phyloP scores from a whole-genome alignment of 2,113 vertebrate species.

The Perca flavescens region DNA sequence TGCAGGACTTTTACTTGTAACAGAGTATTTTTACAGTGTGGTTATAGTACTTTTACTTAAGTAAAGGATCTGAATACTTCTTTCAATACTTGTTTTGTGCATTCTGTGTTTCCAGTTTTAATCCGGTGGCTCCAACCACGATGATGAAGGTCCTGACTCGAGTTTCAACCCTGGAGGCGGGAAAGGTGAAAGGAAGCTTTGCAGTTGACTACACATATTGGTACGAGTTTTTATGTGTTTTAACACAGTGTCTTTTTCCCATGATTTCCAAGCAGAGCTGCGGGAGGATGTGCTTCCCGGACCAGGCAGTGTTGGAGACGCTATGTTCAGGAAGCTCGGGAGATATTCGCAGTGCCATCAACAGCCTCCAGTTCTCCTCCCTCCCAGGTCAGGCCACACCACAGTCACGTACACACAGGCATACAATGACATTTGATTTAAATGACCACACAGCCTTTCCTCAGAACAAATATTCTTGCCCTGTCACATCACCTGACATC shows the following conservation, averaged over 20 bases:
- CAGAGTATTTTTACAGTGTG: no score
- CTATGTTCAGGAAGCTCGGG: constrained; percentile 93
- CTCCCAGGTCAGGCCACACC: constrained; percentile 83
- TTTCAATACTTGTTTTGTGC: neutral
- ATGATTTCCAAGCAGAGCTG: constrained; percentile 82
- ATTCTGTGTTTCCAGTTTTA: constrained; percentile 88
- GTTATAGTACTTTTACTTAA: no score
- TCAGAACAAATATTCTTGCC: neutral
- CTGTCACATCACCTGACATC: neutral
- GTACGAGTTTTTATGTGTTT: neutral
- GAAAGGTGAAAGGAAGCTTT: constrained; percentile 82
- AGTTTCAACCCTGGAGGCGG: constrained; percentile 87
- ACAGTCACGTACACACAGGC: neutral
- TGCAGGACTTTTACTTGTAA: no score
- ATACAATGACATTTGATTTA: neutral
- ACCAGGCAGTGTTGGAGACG: constrained; percentile 86
- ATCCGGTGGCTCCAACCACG: constrained; percentile 93
- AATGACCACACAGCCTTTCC: neutral
- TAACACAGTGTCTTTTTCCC: neutral
- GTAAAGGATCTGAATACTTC: no score
- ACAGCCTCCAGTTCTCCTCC: constrained; percentile 94
- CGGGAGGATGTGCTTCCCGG: constrained; percentile 80
- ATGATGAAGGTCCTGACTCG: constrained; percentile 93
- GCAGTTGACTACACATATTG: neutral
- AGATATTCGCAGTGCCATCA: constrained; percentile 96